Evolutionary conservation across 2,113 vertebrate genomes (phyloP).

Genomic region (Orientallactaga bullata): DNA sequence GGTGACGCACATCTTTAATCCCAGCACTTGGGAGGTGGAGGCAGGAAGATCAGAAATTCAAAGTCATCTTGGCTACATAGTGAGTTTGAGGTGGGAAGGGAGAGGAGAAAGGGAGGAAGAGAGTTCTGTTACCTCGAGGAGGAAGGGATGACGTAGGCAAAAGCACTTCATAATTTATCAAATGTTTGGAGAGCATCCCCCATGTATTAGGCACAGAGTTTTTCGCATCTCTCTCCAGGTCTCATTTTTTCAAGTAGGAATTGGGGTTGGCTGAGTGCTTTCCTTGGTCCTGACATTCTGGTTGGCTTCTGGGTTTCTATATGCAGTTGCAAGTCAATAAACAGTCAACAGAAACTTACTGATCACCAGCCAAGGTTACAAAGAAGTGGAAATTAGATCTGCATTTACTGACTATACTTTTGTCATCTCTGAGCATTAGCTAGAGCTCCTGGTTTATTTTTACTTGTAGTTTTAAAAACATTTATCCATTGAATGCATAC

Average conservation of each 20-base stretch:
- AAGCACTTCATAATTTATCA: neutral
- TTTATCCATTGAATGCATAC: too few species aligned
- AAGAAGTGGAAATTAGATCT: neutral
- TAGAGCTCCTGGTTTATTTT: neutral
- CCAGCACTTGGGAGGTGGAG: too few species aligned
- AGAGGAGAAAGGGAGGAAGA: neutral
- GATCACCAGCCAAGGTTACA: neutral
- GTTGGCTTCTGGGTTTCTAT: neutral
- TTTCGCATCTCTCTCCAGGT: neutral
- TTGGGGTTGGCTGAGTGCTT: neutral
- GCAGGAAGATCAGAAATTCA: too few species aligned
- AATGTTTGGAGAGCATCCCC: neutral
- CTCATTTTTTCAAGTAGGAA: neutral
- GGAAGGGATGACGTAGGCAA: neutral
- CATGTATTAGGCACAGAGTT: neutral
- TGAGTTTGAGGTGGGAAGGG: too few species aligned
- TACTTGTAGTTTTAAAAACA: too few species aligned
- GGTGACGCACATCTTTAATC: too few species aligned
- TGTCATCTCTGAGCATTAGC: neutral
- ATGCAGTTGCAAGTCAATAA: neutral
- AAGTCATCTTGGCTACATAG: neutral
- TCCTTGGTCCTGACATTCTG: neutral
- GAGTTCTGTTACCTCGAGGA: neutral
- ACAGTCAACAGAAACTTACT: neutral
- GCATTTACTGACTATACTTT: neutral